These are phyloP conservation scores for Aerospiza tachiro DNA, from an alignment of 2,797 vertebrate genomes.

Conservation along the genomic window DNA sequence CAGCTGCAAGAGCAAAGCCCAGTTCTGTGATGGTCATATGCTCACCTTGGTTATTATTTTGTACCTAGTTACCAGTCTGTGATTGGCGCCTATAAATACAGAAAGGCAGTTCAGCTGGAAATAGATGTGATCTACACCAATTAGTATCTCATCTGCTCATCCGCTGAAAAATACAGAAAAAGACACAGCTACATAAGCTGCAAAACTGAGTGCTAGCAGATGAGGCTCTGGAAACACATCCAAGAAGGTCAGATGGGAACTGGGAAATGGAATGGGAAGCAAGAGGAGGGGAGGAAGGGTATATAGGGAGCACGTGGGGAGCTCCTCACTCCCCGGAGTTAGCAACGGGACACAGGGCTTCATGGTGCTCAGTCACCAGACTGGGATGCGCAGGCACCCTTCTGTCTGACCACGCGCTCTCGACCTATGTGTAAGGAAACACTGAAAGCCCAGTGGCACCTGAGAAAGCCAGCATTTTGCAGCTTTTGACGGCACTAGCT, in stretches of 20 bases:
- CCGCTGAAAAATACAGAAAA: not conserved
- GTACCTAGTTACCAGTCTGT: not conserved
- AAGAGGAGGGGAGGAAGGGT: not conserved
- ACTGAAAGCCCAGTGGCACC: fast-evolving
- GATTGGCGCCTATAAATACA: not conserved
- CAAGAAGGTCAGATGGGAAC: not conserved
- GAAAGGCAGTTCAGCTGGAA: not conserved
- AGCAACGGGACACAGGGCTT: not conserved
- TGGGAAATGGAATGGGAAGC: not conserved
- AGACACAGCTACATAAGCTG: not conserved
- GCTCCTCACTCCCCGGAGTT: not conserved
- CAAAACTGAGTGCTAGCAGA: not conserved
- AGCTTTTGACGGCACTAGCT: not conserved
- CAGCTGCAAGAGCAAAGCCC: not conserved
- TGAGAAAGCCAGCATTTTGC: not conserved
- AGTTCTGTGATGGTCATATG: not conserved
- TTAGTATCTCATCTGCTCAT: not conserved
- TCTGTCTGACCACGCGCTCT: not conserved
- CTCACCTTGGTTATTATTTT: not conserved
- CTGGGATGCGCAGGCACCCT: not conserved
- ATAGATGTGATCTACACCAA: not conserved
- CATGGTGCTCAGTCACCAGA: not conserved
- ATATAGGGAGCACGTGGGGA: fast-evolving
- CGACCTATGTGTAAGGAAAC: not conserved
- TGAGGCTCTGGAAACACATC: not conserved